These are phyloP conservation scores for Cheirogaleus major DNA, from an alignment of 2,797 vertebrate genomes.

Conservation along the genomic window DNA sequence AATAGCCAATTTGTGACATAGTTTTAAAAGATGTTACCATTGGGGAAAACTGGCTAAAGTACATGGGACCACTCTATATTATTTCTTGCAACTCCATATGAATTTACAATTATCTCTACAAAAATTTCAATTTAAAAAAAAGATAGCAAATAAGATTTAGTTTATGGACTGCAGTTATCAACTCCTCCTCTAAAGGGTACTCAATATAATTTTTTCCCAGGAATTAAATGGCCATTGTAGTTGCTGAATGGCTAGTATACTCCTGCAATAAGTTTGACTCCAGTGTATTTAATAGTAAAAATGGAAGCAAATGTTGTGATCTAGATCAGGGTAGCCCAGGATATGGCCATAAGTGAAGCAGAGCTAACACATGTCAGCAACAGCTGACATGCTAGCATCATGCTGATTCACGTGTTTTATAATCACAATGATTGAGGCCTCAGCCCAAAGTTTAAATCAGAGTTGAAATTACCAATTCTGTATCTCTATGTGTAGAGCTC, in stretches of 20 bases:
- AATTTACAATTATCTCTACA: background rate
- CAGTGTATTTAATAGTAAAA: background rate
- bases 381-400: background rate
- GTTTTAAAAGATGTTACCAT: background rate
- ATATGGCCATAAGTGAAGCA: background rate
- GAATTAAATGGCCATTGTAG: background rate
- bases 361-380: background rate
- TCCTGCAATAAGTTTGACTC: background rate
- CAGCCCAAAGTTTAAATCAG: conserved; percentile 7
- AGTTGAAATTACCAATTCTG: background rate
- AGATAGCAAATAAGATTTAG: background rate
- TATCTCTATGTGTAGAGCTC: background rate
- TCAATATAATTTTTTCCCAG: background rate
- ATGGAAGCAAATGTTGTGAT: background rate
- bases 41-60: background rate
- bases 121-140: background rate
- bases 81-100: background rate
- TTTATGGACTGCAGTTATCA: background rate
- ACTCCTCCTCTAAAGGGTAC: background rate
- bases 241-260: background rate
- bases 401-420: background rate
- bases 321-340: background rate
- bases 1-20: background rate
- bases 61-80: background rate
- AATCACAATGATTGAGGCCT: background rate